A percentile compares a stretch with the other conserved stretches of the same genome.
Conservation (phyloP, 2,797 vertebrate species). For the Helarctos malayanus region DNA sequence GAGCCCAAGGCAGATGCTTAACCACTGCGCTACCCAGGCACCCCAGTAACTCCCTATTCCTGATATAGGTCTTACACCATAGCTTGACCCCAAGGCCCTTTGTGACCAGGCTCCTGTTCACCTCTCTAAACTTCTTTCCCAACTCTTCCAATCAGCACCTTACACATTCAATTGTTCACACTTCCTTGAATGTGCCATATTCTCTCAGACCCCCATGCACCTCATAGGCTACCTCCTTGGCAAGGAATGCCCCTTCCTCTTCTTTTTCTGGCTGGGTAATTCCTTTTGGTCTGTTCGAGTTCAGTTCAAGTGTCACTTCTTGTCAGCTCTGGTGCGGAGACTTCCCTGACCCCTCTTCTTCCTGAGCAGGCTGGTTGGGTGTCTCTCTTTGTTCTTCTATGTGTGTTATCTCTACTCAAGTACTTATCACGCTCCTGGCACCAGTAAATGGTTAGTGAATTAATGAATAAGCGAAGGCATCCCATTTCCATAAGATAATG, state of each 20-base stretch:
- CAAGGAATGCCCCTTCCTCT: background rate
- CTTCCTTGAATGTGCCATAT: background rate
- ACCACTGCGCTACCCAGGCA: too few relatives aligned
- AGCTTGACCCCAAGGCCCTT: background rate
- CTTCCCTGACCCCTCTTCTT: background rate
- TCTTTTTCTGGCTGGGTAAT: background rate
- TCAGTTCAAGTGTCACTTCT: background rate
- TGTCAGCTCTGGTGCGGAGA: background rate
- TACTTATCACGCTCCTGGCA: background rate
- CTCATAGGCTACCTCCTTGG: background rate
- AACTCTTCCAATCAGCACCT: background rate
- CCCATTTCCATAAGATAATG: constrained; percentile 1
- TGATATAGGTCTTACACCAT: background rate
- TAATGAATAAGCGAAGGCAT: background rate
- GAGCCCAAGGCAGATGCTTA: too few relatives aligned
- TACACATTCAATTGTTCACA: background rate
- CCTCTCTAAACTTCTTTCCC: background rate
- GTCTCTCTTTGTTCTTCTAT: background rate
- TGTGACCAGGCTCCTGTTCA: background rate
- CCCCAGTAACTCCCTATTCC: background rate
- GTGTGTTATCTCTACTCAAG: background rate
- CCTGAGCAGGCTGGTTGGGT: background rate
- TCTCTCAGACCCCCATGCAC: background rate
- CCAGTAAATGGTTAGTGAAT: background rate
- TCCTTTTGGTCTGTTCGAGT: background rate